These are phyloP conservation scores for Protonibea diacanthus DNA, from an alignment of 2,797 vertebrate genomes.

Conservation along the genomic window DNA sequence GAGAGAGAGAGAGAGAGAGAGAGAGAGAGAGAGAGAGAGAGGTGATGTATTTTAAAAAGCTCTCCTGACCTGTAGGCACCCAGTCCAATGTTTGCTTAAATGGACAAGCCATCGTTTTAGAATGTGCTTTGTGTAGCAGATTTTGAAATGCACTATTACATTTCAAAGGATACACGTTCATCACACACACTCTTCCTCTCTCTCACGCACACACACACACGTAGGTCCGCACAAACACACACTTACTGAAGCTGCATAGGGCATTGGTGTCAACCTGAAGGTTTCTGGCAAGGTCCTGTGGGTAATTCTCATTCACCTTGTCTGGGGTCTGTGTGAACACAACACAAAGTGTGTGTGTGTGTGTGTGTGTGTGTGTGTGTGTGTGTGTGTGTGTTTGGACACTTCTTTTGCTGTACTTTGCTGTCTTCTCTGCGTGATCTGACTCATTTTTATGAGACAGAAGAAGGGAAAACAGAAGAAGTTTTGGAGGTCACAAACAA, in stretches of 20 bases:
- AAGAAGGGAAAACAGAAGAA: conserved; percentile 70
- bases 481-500: conserved; percentile 85
- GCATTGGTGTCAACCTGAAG: conserved; percentile 82
- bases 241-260: conserved; percentile 71
- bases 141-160: conserved; percentile 82
- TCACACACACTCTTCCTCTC: conserved; percentile 32
- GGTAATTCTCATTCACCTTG: conserved; percentile 87
- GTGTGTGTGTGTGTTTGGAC: conserved; percentile 45
- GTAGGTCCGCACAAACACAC: conserved; percentile 37
- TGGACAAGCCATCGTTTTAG: conserved; percentile 77
- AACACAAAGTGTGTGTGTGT: conserved; percentile 3
- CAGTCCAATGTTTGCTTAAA: conserved; percentile 80
- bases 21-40: conserved; percentile 35
- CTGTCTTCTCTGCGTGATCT: conserved; percentile 57
- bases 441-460: conserved; percentile 68
- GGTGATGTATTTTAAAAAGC: conserved; percentile 87
- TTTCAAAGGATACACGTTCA: conserved; percentile 81
- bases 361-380: conserved; percentile 4
- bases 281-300: conserved; percentile 83
- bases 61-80: conserved; percentile 79
- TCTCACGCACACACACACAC: conserved; percentile 14
- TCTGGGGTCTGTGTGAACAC: conserved; percentile 54
- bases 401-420: conserved; percentile 58
- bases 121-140: conserved; percentile 88
- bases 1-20: conserved; percentile 30